Percentiles rank a stretch among this genome's conserved stretches.
Conservation (phyloP, 2,888 invertebrate genomes). For the Polydesmus complanatus region DNA sequence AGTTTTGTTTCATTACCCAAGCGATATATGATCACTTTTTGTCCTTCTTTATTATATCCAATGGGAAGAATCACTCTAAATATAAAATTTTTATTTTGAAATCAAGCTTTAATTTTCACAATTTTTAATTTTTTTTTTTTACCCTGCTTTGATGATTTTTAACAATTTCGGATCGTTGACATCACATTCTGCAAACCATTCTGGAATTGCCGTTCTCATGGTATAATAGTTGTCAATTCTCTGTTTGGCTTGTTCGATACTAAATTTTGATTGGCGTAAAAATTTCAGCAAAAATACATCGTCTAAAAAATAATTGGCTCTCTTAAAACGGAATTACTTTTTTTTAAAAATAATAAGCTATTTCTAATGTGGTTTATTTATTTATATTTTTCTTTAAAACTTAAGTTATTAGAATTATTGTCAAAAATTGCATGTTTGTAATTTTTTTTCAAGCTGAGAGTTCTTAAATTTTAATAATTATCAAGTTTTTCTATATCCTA, state of each 20-base stretch:
- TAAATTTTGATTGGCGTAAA: conserved; percentile 72
- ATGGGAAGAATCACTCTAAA: conserved; percentile 2
- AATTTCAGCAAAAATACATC: conserved; percentile 65
- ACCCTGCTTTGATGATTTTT: conserved; percentile 37
- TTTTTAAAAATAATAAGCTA: too few relatives aligned
- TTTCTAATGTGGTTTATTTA: too few relatives aligned
- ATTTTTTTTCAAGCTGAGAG: too few relatives aligned
- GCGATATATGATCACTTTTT: conserved; percentile 39
- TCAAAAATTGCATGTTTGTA: too few relatives aligned
- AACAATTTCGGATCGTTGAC: conserved; percentile 48
- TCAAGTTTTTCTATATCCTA: too few relatives aligned
- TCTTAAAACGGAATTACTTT: too few relatives aligned
- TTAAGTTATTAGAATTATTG: too few relatives aligned
- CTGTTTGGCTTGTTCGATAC: conserved; percentile 66
- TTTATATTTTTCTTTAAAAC: too few relatives aligned
- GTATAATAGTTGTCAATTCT: conserved; percentile 81
- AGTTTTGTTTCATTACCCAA: too few relatives aligned
- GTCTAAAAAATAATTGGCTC: conserved; percentile 37
- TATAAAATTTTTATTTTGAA: too few relatives aligned
- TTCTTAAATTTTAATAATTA: too few relatives aligned
- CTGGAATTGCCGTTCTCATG: conserved; percentile 65
- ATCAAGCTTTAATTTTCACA: too few relatives aligned
- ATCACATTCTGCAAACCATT: conserved; percentile 65
- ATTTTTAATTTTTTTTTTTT: conserved; percentile 39
- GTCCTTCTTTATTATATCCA: conserved; percentile 44